Conservation (phyloP, 1,140 invertebrate genomes). For the Euwallacea fornicatus region DNA sequence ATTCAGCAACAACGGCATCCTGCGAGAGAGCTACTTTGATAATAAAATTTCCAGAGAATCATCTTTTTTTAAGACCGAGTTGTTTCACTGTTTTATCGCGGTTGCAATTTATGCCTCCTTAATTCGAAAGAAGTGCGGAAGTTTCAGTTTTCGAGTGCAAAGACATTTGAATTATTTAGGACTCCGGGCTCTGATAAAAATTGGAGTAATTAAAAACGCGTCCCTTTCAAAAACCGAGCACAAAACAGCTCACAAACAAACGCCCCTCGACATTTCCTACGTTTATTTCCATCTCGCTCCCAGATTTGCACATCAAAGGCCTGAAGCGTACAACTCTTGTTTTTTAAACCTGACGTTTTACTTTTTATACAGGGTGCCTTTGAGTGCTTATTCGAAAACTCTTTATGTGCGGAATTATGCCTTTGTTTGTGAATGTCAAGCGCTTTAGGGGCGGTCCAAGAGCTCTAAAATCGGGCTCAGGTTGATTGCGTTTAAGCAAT, state of each 20-base stretch:
- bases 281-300: conserved; percentile 13
- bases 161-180: background rate
- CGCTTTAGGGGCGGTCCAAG: background rate
- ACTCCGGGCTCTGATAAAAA: background rate
- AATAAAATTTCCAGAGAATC: conserved; percentile 7
- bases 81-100: conserved; percentile 3
- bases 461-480: background rate
- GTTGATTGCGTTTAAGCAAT: background rate
- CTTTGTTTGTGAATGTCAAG: conserved; percentile 8
- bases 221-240: conserved; percentile 6
- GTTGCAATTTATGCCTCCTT: background rate
- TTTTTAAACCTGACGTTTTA: conserved; percentile 18
- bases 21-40: conserved; percentile 5
- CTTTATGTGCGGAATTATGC: conserved; percentile 13
- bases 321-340: conserved; percentile 10
- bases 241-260: conserved; percentile 20
- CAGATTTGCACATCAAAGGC: conserved; percentile 23
- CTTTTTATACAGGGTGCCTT: conserved; percentile 9
- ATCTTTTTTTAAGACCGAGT: conserved; percentile 4
- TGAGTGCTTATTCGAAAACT: conserved; percentile 10
- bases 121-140: background rate
- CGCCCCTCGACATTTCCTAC: conserved; percentile 8
- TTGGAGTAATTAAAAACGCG: conserved; percentile 12
- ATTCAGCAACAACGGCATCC: background rate
- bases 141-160: background rate